Evolutionary conservation across 2,797 vertebrate species (phyloP), one percentile per base, ranked within the genome.

Genomic region (Lateolabrax maculatus): DNA sequence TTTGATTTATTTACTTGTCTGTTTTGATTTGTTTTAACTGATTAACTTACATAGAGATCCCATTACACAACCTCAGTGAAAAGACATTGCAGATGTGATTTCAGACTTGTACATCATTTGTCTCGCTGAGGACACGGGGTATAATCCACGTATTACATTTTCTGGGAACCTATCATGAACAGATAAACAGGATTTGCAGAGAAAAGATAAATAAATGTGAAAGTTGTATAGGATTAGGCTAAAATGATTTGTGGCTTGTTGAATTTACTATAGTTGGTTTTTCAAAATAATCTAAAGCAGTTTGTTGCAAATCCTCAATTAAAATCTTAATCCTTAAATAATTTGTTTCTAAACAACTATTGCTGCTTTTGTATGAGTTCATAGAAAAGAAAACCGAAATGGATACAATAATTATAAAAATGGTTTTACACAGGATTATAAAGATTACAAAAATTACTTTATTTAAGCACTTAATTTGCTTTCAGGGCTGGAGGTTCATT

Each of bases 131-230:
- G 80, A 78, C 68, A 84, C 60, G 64, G 29, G 52, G 27, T 69
- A 78, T 91, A 91, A 92, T 92, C 89, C 86, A 84, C 19, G 37
- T 56, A 84, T 89, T 85, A 84, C 70, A 79, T 87, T 87, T 90
- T 86, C 85, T 84, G 69, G 75, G 89, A 90, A 86, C 44, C 18
- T 31, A 81, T 55, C 75, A 8, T 7, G 13, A 48, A 83, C 72
- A 79, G 87, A 91, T 91, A 84, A 88, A 85, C 58, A 74, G 87
- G 88, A 92, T 92, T 93, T 93, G n/a, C 43, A 41, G 61, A 44
- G 44, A 1, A 3, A 55, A 72, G 73, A 53, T 73, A 34, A 72
- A 70, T 57, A 41, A 80, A 84, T 43, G 61, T 73, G 61, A 79
- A 85, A 81, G 71, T 84, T 91, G 75, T 75, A 81, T 90, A 77